Base-by-base conservation (phyloP, 2,888 invertebrate species). In the Drosophila robusta region DNA sequence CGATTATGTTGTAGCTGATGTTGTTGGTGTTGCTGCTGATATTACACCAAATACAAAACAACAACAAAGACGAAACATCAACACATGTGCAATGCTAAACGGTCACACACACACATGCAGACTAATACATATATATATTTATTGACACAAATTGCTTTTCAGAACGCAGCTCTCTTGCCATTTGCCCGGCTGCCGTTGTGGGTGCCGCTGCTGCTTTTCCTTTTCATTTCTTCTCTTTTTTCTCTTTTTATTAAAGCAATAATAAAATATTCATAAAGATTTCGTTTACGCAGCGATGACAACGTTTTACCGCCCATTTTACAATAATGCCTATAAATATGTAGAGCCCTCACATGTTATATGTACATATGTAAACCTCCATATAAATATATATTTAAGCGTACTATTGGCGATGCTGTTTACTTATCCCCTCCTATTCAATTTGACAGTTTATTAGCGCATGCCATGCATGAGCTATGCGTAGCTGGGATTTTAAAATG, bases 251-350 rank as follows among this genome's bases (percentile, higher is more conserved):
- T 85, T 80, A 75, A 81, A 79, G 75, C 68, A 75, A 75, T 81
- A 81, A 88, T 89, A 88, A 90, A 89, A 90, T 89, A 90, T 89
- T 88, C 89, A 90, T 90, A 89, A 87, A 85, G 83, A 81, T 79
- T 81, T 72, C 70, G 70, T 81, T 75, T 68, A 77, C 69, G 85
- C 85, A 80, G 71, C 62, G 47, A 63, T 55, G 71, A 70, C 70
- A 70, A 56, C 66, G 67, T 64, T 74, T 54, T 58, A 62, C 58
- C 50, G 68, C 67, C 76, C 79, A 70, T 79, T 71, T 69, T 58
- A 69, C 71, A 85, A 72, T 67, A 82, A 74, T 50, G 70, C 49
- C 60, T 45, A 75, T 70, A 72, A 69, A 80, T 70, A 49, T 54
- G 52, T 63, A 38, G 36, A 11, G 29, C 18, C 18, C 55, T 42